A percentile compares a stretch with the other conserved stretches of the same genome.
phyloP scores from a whole-genome alignment of 2,888 invertebrate species.

The Ditula angustiorana region DNA sequence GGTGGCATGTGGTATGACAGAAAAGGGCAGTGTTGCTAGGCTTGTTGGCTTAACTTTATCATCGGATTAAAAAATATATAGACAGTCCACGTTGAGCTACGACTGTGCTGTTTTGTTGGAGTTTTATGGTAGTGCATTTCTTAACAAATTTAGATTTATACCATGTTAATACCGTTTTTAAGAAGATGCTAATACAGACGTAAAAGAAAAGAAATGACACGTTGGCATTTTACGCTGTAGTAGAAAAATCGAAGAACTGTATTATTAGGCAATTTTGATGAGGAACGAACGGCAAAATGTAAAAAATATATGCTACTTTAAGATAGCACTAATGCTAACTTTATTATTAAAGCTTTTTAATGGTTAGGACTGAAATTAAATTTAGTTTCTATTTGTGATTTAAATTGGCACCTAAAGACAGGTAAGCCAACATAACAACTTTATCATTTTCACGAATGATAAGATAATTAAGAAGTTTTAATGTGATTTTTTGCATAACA shows the following conservation, averaged over 20 bases:
- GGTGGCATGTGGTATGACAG: constrained; percentile 16
- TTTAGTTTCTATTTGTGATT: no score
- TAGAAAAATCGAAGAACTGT: no score
- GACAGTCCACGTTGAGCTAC: no score
- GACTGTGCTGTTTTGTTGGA: no score
- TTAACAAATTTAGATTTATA: background rate
- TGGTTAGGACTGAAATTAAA: no score
- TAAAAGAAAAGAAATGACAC: background rate
- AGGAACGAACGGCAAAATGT: no score
- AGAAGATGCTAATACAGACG: background rate
- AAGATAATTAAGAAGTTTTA: background rate
- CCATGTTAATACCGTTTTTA: background rate
- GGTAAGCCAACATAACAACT: constrained; percentile 8
- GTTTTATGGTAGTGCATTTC: background rate
- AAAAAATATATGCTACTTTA: no score
- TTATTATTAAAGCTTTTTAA: no score
- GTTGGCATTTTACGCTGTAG: background rate
- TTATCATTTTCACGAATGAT: background rate
- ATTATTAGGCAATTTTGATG: no score
- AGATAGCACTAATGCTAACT: no score
- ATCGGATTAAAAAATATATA: no score
- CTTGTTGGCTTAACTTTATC: no score
- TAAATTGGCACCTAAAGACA: background rate
- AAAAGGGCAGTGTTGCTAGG: constrained; percentile 9
- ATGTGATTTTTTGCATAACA: background rate